Percentiles rank a stretch among this genome's conserved stretches.
These are phyloP conservation scores for Epsilonema sp. DNA, from an alignment of 2,888 invertebrate species.

Conservation along the genomic window DNA sequence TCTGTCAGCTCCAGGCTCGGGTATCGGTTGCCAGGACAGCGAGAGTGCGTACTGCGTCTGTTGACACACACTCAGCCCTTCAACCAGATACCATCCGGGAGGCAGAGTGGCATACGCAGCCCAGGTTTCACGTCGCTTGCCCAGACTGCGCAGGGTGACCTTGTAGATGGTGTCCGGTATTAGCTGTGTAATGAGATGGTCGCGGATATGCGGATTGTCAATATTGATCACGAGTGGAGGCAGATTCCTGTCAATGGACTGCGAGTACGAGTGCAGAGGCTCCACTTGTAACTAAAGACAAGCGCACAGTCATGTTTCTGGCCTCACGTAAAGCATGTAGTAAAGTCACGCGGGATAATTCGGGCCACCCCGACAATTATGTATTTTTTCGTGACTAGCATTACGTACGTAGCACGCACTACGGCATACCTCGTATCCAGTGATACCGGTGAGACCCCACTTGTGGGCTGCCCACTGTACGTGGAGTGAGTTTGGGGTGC, in stretches of 20 bases:
- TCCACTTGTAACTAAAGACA: slow-evolving; percentile 18
- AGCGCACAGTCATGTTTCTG: no score
- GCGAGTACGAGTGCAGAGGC: slow-evolving; percentile 21
- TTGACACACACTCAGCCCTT: slow-evolving; percentile 25
- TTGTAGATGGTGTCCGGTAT: slow-evolving; percentile 26
- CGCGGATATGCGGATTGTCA: no score
- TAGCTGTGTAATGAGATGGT: slow-evolving; percentile 20
- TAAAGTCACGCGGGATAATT: no score
- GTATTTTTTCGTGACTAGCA: no score
- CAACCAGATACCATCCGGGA: slow-evolving; percentile 23
- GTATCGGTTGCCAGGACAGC: slow-evolving; percentile 28
- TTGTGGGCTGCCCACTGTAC: slow-evolving; percentile 27
- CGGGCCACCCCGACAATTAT: no score
- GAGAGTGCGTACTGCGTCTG: slow-evolving; percentile 24
- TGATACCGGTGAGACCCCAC: slow-evolving; percentile 13
- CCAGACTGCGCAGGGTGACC: slow-evolving; percentile 21
- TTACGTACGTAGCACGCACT: no score
- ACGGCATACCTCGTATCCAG: no score
- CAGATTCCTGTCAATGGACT: slow-evolving; percentile 16
- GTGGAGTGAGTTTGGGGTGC: slow-evolving; percentile 25
- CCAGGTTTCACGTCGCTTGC: slow-evolving; percentile 22
- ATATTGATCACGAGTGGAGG: no score
- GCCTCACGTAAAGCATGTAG: no score
- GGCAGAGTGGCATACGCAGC: slow-evolving; percentile 28
- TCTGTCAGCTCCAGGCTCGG: no score